Evolutionary conservation across 1,140 invertebrate genomes (phyloP), one percentile per base, ranked within the genome.

Genomic region (Caenorhabditis brenneri): DNA sequence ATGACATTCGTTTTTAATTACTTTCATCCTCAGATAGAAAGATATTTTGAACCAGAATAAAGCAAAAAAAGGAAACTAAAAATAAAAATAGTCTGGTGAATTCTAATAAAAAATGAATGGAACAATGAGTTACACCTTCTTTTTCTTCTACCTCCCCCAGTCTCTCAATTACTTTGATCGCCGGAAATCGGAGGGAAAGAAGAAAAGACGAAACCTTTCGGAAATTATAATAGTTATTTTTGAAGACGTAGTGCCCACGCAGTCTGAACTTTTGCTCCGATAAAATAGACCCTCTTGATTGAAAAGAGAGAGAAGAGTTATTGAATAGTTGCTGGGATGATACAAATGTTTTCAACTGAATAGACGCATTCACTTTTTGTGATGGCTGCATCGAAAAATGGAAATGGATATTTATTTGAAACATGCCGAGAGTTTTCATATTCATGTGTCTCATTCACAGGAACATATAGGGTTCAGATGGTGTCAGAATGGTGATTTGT

Each of bases 61-160:
- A 55, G 9, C 7, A 55, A 19, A 51, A 51, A n/a, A n/a, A 51
- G 53, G 24, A 5, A 12, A 55, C 53, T 10, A 22, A 27, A 2
- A 27, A 22, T 27, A 5, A n/a, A 55, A 24, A 65, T 65, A 33
- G 29, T 19, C 22, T n/a, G n/a, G n/a, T n/a, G n/a, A n/a, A 33
- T 33, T 36, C 29, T 65, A 65, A 65, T 65, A 33, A 1, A 65
- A 65, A 65, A 65, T 65, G 58, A 27, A 65, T 65, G 29, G 33
- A 24, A 65, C 31, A 65, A 65, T 36, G 58, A 10, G 12, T 15
- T 33, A 65, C 22, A n/a, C 16, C 12, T 65, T 33, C 58, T 33
- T 12, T 36, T 65, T 16, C 19, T 5, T 16, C 29, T 36, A 5
- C 58, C 19, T 16, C 16, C 15, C 10, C 10, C 7, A 65, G 16